phyloP scores from a whole-genome alignment of 2,113 vertebrate species.

The Hemiprocne comata region DNA sequence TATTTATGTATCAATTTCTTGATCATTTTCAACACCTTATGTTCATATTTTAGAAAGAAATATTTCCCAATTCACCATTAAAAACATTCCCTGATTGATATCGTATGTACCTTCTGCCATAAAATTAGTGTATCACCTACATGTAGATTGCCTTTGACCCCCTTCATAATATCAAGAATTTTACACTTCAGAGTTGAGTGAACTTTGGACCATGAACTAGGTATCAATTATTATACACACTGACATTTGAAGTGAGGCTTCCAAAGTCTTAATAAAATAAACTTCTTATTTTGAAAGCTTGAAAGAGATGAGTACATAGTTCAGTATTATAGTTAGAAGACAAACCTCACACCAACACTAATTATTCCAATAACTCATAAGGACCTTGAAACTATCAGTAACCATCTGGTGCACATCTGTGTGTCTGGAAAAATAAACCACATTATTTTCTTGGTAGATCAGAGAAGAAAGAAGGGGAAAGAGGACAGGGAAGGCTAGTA shows the following conservation, averaged over 20 bases:
- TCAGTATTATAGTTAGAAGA: neutral
- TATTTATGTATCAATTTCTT: neutral
- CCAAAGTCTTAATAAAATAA: neutral
- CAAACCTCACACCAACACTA: conserved; percentile 30
- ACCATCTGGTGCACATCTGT: conserved; percentile 59
- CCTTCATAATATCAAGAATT: neutral
- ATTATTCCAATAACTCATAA: conserved; percentile 51
- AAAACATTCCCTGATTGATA: neutral
- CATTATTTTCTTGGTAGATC: conserved; percentile 12
- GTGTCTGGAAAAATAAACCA: neutral
- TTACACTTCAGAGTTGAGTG: neutral
- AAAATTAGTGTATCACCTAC: neutral
- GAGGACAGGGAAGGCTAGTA: neutral
- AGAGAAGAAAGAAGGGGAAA: neutral
- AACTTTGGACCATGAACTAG: neutral
- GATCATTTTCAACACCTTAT: neutral
- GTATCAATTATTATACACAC: neutral
- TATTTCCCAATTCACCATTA: neutral
- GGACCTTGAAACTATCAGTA: conserved; percentile 42
- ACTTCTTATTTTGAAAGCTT: neutral
- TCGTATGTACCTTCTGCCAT: neutral
- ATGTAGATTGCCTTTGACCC: neutral
- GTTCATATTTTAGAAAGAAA: neutral
- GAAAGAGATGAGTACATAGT: neutral
- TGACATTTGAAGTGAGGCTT: neutral